phyloP scores from a whole-genome alignment of 2,888 invertebrate genomes.

The Pasiphila rectangulata region DNA sequence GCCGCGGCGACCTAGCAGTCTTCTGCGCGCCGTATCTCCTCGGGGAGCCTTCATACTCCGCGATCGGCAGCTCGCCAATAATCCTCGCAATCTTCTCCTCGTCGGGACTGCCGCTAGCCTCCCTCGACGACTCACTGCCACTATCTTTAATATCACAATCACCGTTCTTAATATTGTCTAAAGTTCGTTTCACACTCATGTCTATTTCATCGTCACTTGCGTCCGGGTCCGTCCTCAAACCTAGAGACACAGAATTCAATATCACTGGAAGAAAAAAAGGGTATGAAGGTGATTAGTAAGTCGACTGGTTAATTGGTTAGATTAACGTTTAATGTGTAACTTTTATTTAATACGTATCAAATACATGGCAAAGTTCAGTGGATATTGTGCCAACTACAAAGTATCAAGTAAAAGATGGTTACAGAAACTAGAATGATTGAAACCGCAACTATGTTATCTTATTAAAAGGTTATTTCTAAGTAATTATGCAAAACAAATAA shows the following conservation, averaged over 20 bases:
- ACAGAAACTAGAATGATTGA: no score
- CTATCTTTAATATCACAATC: constrained; percentile 74
- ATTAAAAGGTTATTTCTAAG: no score
- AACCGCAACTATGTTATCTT: no score
- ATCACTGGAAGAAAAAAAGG: constrained; percentile 64
- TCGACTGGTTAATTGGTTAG: no score
- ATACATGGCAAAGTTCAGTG: no score
- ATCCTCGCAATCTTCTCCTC: constrained; percentile 82
- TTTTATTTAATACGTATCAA: no score
- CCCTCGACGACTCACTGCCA: constrained; percentile 68
- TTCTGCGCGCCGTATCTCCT: constrained; percentile 90
- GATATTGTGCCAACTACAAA: no score
- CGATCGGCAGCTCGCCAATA: constrained; percentile 93
- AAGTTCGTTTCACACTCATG: constrained; percentile 74
- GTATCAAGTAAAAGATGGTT: no score
- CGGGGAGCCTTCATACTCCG: constrained; percentile 95
- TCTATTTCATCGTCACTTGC: constrained; percentile 77
- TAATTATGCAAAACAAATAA: not conserved
- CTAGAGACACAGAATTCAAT: constrained; percentile 79
- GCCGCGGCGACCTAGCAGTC: constrained; percentile 88
- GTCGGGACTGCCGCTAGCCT: constrained; percentile 64
- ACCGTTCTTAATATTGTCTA: constrained; percentile 77
- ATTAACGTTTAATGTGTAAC: no score
- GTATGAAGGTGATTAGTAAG: not conserved
- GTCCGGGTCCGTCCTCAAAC: constrained; percentile 77